phyloP scores from a whole-genome alignment of 2,113 vertebrate species.

The Glaucidium brasilianum region DNA sequence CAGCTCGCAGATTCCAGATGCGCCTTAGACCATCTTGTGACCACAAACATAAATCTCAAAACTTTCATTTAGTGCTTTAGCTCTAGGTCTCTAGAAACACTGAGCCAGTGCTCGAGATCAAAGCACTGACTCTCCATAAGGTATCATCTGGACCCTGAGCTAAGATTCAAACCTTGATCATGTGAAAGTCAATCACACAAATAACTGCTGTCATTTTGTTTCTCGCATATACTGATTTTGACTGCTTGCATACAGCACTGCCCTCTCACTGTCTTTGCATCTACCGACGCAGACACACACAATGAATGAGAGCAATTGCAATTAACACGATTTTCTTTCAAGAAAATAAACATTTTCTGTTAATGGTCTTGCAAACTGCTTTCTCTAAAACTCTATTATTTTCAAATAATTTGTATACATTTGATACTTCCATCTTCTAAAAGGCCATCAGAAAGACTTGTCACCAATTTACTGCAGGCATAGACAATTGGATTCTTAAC shows the following conservation, averaged over 20 bases:
- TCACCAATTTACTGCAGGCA: background rate
- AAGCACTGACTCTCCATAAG: background rate
- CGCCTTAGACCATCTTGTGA: background rate
- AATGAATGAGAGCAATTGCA: background rate
- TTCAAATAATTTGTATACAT: background rate
- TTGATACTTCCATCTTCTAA: background rate
- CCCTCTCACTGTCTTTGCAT: background rate
- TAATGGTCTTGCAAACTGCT: background rate
- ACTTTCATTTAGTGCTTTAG: background rate
- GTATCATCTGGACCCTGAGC: background rate
- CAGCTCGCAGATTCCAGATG: background rate
- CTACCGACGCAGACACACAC: background rate
- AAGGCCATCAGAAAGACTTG: background rate
- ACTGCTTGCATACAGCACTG: background rate
- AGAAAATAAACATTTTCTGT: background rate
- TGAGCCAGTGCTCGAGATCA: background rate
- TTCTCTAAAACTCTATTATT: background rate
- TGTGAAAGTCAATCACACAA: background rate
- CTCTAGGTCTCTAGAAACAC: background rate
- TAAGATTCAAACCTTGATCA: background rate
- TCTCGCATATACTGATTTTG: background rate
- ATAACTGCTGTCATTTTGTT: background rate
- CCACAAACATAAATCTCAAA: background rate
- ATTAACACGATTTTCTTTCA: background rate
- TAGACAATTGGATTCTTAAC: background rate